These are phyloP conservation scores for Drosophila quinaria DNA, from an alignment of 2,888 invertebrate genomes.

Conservation along the genomic window DNA sequence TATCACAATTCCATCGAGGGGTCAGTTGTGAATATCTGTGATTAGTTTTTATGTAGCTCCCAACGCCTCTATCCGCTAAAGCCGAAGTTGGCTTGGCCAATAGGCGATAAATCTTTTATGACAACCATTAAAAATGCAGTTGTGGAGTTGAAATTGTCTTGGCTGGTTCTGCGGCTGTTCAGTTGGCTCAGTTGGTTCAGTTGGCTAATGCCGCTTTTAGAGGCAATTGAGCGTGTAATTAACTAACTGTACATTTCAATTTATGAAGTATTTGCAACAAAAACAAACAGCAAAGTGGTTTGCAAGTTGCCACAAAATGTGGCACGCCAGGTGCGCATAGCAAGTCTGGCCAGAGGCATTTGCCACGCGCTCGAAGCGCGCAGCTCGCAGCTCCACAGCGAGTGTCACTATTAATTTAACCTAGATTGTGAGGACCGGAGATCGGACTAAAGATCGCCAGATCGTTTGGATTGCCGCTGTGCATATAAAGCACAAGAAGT, in stretches of 20 bases:
- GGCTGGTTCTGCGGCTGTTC: constrained; percentile 36
- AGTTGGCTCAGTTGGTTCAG: not conserved
- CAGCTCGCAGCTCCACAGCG: constrained; percentile 36
- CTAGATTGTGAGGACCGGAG: constrained; percentile 63
- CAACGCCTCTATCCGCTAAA: constrained; percentile 45
- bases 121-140: constrained; percentile 66
- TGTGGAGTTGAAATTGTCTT: constrained; percentile 50
- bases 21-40: constrained; percentile 41
- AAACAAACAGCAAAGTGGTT: constrained; percentile 31
- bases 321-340: constrained; percentile 66
- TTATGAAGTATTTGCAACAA: constrained; percentile 67
- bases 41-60: constrained; percentile 26
- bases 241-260: constrained; percentile 82
- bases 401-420: constrained; percentile 84
- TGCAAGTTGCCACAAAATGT: constrained; percentile 46
- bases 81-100: constrained; percentile 33
- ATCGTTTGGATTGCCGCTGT: constrained; percentile 28
- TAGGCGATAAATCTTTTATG: constrained; percentile 70
- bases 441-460: constrained; percentile 10
- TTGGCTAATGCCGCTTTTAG: constrained; percentile 72
- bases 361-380: constrained; percentile 50
- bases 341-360: constrained; percentile 43
- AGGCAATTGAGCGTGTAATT: constrained; percentile 79
- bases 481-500: constrained; percentile 57
- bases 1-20: constrained; percentile 38